phyloP scores from a whole-genome alignment of 2,888 invertebrate species.

The Tinea trinotella region DNA sequence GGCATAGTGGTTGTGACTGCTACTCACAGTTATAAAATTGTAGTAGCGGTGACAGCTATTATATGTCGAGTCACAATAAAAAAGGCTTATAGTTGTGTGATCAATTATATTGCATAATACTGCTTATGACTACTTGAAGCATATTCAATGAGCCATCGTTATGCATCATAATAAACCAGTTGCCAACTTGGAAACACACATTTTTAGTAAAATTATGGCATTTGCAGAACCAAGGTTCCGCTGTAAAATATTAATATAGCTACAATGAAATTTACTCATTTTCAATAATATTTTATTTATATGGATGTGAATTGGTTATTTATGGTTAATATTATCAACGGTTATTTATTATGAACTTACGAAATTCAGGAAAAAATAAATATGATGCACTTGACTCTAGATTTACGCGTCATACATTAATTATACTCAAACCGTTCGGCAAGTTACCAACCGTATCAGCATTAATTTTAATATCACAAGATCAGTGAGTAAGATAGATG shows the following conservation, averaged over 20 bases:
- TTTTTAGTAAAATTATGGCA: constrained; percentile 17
- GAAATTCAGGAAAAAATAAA: background rate
- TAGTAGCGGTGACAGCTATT: no score
- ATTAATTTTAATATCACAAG: no score
- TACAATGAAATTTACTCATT: background rate
- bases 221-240: constrained; percentile 13
- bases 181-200: constrained; percentile 9
- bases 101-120: constrained; percentile 7
- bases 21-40: no score
- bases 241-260: background rate
- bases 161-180: constrained; percentile 10
- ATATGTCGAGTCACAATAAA: no score
- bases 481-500: background rate
- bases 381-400: background rate
- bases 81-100: no score
- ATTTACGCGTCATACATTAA: background rate
- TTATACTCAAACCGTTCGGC: background rate
- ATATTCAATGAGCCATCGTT: background rate
- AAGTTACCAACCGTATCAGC: background rate
- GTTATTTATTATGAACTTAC: background rate
- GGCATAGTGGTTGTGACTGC: no score
- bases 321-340: constrained; percentile 9
- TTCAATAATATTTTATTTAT: constrained; percentile 14
- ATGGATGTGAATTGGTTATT: background rate
- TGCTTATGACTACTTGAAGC: background rate